phyloP scores from a whole-genome alignment of 2,888 invertebrate genomes.

The Platynereis dumerilii region DNA sequence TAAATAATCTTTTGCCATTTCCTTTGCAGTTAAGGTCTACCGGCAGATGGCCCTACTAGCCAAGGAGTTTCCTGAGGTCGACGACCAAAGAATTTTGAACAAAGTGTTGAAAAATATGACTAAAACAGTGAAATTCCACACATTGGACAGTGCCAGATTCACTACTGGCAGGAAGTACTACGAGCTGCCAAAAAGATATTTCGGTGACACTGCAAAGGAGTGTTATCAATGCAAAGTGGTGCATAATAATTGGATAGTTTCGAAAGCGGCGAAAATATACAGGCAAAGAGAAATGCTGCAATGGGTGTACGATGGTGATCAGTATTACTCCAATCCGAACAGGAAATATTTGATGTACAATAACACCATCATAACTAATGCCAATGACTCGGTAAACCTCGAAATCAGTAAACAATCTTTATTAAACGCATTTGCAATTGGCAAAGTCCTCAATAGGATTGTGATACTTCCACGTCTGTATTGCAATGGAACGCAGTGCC shows the following conservation, averaged over 20 bases:
- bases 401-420: not conserved
- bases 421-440: conserved; percentile 3
- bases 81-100: too few relatives aligned
- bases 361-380: not conserved
- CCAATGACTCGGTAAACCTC: too few relatives aligned
- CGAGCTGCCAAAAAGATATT: not conserved
- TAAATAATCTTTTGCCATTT: too few relatives aligned
- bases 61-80: too few relatives aligned
- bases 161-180: not conserved
- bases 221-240: not conserved
- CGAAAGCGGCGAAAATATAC: not conserved
- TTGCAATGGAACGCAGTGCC: conserved; percentile 1
- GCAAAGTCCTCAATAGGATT: not conserved
- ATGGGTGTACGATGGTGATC: not conserved
- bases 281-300: not conserved
- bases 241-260: conserved; percentile 4
- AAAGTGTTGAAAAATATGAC: too few relatives aligned
- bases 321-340: not conserved
- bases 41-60: too few relatives aligned
- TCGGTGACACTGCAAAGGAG: not conserved
- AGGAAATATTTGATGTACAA: conserved; percentile 3
- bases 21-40: too few relatives aligned
- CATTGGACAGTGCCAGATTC: not conserved
- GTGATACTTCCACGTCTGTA: not conserved
- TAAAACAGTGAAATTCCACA: not conserved